Base-by-base conservation (phyloP, 2,797 vertebrate genomes). In the Pangasius macronema region DNA sequence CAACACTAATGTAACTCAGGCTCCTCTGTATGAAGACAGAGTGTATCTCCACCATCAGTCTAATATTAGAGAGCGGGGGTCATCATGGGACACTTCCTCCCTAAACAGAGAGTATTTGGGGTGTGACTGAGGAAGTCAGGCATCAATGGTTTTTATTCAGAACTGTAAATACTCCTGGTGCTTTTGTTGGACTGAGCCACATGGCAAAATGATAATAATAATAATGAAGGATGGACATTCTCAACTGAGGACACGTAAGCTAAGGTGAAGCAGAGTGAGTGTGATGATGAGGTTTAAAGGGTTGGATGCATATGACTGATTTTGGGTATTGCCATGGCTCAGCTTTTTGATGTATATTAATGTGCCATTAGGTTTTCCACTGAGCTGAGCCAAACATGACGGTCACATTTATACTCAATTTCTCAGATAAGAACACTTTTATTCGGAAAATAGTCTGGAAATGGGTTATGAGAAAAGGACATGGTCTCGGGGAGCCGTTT, bases 151-250 rank as follows among this genome's bases (percentile, higher is more conserved):
- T 90, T 88, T 67, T 90, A 79, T 91, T 85, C 82, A 79, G 88
- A 63, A 86, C 75, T 88, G 81, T 90, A 93, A 93, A 93, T 89
- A 90, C 73, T 89, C 55, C 6, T 61, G 77, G 73, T 88, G 89
- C 85, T 93, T 91, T 93, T 91, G 84, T 92, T 93, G 88, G 89
- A 92, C 84, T 87, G 33, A 75, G 68, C 51, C 51, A 86, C 82
- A 68, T 89, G 89, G 85, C 55, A 83, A 88, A 86, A 59, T 76
- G 24, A 89, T 18, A 20, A 82, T 46, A 46, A 82, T 51, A 67
- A 89, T 81, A 87, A 49, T 88, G 24, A 88, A 85, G 46, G 33
- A 89, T 87, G 63, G 82, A 36, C 30, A 85, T 90, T 86, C 92
- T 92, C 88, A 88, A 89, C 80, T 61, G 42, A 88, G 27, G 67